phyloP scores from a whole-genome alignment of 2,888 invertebrate genomes.

The Leptinotarsa juncta region DNA sequence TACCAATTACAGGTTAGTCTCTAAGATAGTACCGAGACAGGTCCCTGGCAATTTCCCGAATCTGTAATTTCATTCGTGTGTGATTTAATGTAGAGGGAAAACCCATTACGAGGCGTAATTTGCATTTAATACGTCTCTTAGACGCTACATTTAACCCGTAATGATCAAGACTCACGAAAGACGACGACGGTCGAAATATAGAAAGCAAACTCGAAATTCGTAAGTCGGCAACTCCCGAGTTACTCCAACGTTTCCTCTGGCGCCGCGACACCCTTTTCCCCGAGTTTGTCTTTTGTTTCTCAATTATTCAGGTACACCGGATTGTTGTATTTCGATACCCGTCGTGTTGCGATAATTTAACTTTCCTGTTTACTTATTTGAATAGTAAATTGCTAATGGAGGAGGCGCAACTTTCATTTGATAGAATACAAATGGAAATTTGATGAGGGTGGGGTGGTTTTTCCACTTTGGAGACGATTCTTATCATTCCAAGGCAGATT shows the following conservation, averaged over 20 bases:
- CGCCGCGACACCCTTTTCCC: background rate
- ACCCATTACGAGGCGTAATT: background rate
- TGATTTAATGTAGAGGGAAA: background rate
- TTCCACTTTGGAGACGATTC: background rate
- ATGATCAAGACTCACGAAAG: slow-evolving; percentile 5
- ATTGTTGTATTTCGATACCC: slow-evolving; percentile 3
- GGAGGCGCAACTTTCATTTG: background rate
- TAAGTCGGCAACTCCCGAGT: background rate
- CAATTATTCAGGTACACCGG: background rate
- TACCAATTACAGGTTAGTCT: no score
- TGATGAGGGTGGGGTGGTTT: background rate
- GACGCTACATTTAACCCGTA: background rate
- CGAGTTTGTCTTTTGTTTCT: background rate
- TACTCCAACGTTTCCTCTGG: background rate
- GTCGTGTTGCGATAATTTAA: background rate
- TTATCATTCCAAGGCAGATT: no score
- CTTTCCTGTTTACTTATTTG: slow-evolving; percentile 6
- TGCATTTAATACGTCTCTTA: background rate
- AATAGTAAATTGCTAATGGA: slow-evolving; percentile 4
- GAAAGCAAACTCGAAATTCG: background rate
- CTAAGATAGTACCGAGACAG: no score
- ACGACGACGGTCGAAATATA: background rate
- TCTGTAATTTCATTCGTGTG: background rate
- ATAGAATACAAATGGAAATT: background rate
- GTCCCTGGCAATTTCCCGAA: background rate